Conservation (phyloP, 2,888 invertebrate species). For the Heliconius ismenius region DNA sequence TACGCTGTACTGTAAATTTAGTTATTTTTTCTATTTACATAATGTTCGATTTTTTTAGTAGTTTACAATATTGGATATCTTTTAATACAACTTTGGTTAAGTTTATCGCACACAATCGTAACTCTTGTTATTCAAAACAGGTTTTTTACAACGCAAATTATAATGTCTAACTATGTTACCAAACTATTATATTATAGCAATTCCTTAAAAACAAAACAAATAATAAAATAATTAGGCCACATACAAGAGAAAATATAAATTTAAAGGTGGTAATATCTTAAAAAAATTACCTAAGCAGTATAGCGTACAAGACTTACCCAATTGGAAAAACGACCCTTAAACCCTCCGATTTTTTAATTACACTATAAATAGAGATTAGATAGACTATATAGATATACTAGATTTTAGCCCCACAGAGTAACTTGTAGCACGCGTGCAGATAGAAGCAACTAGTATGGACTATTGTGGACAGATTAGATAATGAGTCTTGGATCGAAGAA, state of each 20-base stretch:
- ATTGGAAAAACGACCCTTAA: slow-evolving; percentile 31
- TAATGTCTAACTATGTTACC: background rate
- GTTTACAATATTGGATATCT: background rate
- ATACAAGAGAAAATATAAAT: background rate
- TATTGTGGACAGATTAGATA: slow-evolving; percentile 69
- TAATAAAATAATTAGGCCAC: background rate
- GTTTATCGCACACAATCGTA: background rate
- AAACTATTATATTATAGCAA: background rate
- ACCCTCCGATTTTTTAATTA: slow-evolving; percentile 28
- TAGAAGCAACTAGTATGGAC: slow-evolving; percentile 45
- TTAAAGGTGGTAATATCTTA: background rate
- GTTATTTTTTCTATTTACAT: background rate
- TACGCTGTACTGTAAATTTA: background rate
- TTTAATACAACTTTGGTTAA: background rate
- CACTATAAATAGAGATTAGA: slow-evolving; percentile 34
- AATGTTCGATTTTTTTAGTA: background rate
- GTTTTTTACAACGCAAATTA: background rate
- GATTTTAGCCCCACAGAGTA: slow-evolving; percentile 27
- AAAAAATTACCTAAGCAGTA: slow-evolving; percentile 15
- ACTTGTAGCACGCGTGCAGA: slow-evolving; percentile 25
- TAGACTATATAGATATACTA: no score
- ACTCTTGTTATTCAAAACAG: background rate
- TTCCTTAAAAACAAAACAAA: background rate
- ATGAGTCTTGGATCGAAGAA: slow-evolving; percentile 58
- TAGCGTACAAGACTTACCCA: slow-evolving; percentile 36